Evolutionary conservation across 2,888 invertebrate genomes (phyloP).

Genomic region (Suillia variegata): DNA sequence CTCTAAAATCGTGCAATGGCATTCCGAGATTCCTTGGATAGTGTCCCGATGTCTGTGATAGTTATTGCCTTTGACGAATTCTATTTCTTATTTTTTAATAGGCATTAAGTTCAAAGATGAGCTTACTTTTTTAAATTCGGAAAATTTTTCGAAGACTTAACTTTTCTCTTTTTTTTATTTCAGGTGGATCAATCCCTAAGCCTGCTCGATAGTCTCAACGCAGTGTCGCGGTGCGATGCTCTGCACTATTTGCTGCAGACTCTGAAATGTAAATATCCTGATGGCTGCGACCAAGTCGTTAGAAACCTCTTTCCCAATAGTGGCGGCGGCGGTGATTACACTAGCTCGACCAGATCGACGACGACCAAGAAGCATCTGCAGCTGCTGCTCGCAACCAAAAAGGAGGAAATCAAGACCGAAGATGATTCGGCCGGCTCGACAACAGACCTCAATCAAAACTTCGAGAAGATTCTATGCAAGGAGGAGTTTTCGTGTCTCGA

Average conservation of each 20-base stretch:
- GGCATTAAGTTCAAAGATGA: no score
- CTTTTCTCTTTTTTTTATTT: no score
- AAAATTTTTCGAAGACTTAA: no score
- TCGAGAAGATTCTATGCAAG: conserved; percentile 60
- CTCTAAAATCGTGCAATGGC: no score
- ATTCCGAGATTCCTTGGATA: no score
- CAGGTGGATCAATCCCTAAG: conserved; percentile 59
- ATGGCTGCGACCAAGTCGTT: conserved; percentile 56
- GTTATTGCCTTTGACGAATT: no score
- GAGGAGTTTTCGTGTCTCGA: conserved; percentile 59
- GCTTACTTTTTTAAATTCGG: no score
- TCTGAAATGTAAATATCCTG: conserved; percentile 57
- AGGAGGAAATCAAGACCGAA: conserved; percentile 50
- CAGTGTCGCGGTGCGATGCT: conserved; percentile 57
- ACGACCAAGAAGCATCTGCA: conserved; percentile 45
- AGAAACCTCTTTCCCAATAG: conserved; percentile 47
- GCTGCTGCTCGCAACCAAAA: conserved; percentile 47
- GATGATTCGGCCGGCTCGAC: conserved; percentile 45
- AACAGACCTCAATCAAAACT: conserved; percentile 60
- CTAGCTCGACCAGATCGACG: conserved; percentile 35
- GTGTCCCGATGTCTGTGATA: no score
- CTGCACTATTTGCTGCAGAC: conserved; percentile 56
- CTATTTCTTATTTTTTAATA: no score
- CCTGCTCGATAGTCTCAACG: conserved; percentile 54
- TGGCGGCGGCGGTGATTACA: conserved; percentile 38